phyloP scores from a whole-genome alignment of 2,888 invertebrate genomes.

The Drosophila formosana region DNA sequence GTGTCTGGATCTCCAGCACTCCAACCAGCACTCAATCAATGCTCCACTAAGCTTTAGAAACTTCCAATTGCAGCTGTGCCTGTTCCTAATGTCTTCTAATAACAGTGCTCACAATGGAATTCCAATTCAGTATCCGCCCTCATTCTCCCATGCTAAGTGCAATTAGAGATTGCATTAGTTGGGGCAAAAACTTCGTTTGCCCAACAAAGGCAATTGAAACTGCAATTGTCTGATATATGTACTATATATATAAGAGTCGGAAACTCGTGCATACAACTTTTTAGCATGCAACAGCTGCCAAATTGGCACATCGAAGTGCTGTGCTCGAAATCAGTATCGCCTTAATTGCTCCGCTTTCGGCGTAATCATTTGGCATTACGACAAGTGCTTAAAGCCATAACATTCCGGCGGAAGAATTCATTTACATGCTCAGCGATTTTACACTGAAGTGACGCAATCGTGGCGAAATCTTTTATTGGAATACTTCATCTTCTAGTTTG shows the following conservation, averaged over 20 bases:
- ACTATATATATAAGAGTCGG: neutral
- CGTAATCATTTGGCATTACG: neutral
- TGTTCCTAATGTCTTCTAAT: conserved; percentile 36
- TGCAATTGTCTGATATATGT: conserved; percentile 15
- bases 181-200: conserved; percentile 12
- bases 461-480: conserved; percentile 8
- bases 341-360: neutral
- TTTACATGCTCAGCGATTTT: conserved; percentile 1
- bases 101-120: conserved; percentile 22
- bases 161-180: conserved; percentile 59
- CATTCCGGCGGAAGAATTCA: neutral
- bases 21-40: conserved; percentile 33
- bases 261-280: conserved; percentile 8
- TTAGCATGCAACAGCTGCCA: conserved; percentile 20
- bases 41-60: conserved; percentile 19
- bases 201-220: conserved; percentile 16
- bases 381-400: neutral
- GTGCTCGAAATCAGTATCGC: neutral
- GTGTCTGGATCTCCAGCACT: neutral
- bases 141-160: conserved; percentile 7
- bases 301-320: conserved; percentile 1
- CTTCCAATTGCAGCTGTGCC: conserved; percentile 40
- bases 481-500: neutral
- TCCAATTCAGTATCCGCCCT: conserved; percentile 1
- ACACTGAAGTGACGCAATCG: conserved; percentile 2